Conservation (phyloP, 2,113 vertebrate species). For the Oncorhynchus nerka region DNA sequence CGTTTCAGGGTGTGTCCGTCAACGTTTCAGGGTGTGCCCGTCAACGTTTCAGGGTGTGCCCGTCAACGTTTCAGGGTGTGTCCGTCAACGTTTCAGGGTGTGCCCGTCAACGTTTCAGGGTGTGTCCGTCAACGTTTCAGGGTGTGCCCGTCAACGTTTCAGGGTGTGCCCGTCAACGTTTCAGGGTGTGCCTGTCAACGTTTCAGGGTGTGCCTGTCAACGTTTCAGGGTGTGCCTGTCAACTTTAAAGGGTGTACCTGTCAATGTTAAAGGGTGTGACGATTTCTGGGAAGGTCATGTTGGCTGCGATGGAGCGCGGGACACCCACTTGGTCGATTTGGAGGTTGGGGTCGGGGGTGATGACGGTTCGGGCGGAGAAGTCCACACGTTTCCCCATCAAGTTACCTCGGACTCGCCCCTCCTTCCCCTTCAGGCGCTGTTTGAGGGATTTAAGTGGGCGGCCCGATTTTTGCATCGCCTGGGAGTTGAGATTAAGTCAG, state of each 20-base stretch:
- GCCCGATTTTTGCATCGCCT: conserved; percentile 96
- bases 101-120: too few relatives aligned
- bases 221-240: too few relatives aligned
- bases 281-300: conserved; percentile 95
- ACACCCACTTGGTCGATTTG: conserved; percentile 95
- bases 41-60: conserved; percentile 91
- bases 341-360: conserved; percentile 92
- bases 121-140: too few relatives aligned
- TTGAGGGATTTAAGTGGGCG: conserved; percentile 92
- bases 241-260: conserved; percentile 65
- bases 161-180: too few relatives aligned
- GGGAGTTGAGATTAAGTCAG: background rate
- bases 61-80: too few relatives aligned
- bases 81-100: too few relatives aligned
- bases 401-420: conserved; percentile 89
- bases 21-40: conserved; percentile 64
- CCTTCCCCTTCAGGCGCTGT: conserved; percentile 90
- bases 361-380: conserved; percentile 93
- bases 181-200: too few relatives aligned
- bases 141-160: too few relatives aligned
- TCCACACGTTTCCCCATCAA: conserved; percentile 95
- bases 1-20: too few relatives aligned
- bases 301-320: conserved; percentile 90
- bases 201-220: too few relatives aligned
- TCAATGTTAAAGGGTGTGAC: conserved; percentile 95